Evolutionary conservation across 2,113 vertebrate genomes (phyloP).

Genomic region (Eleginops maclovinus): DNA sequence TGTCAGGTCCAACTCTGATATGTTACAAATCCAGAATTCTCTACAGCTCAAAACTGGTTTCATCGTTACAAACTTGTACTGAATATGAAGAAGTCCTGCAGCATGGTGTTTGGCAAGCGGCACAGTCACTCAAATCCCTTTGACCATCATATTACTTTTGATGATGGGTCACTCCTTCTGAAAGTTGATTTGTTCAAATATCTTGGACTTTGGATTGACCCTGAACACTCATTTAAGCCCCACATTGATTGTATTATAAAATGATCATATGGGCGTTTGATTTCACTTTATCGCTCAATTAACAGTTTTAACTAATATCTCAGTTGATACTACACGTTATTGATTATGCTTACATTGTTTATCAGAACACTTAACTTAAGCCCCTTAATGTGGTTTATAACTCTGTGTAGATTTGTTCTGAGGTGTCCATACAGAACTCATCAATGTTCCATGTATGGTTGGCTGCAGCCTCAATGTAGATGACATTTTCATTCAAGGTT

Average conservation of each 20-base stretch:
- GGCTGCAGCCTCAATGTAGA: too few species aligned
- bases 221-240: background rate
- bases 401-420: background rate
- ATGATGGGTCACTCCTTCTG: background rate
- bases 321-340: background rate
- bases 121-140: background rate
- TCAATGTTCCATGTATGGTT: background rate
- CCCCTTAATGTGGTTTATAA: background rate
- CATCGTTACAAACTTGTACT: background rate
- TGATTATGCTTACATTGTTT: background rate
- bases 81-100: background rate
- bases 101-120: too few species aligned
- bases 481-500: too few species aligned
- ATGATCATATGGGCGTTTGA: background rate
- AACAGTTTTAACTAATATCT: background rate
- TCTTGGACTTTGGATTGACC: constrained; percentile 7
- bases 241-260: background rate
- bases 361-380: background rate
- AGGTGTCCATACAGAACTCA: background rate
- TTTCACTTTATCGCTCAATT: background rate
- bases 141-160: background rate
- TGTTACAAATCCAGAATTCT: background rate
- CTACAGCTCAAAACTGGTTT: background rate
- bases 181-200: background rate
- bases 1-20: background rate